phyloP scores from a whole-genome alignment of 2,797 vertebrate genomes.

The Etheostoma perlongum region DNA sequence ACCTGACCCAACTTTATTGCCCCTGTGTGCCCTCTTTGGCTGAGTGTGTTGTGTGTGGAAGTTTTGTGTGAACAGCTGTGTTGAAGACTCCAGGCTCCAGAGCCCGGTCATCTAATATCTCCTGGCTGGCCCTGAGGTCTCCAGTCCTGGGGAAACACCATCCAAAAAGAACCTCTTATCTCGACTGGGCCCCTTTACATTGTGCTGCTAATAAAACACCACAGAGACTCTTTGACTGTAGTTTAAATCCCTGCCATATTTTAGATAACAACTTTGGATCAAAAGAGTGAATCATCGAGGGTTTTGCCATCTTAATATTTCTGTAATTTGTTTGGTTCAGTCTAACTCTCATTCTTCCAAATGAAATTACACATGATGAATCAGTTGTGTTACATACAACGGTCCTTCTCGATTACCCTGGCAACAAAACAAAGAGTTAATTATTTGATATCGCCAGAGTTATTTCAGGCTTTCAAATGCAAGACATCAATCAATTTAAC shows the following conservation, averaged over 20 bases:
- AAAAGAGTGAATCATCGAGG: constrained; percentile 52
- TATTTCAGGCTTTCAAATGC: constrained; percentile 36
- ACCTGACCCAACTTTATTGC: constrained; percentile 83
- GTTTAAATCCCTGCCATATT: constrained; percentile 59
- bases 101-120: constrained; percentile 77
- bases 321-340: constrained; percentile 45
- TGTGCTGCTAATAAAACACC: constrained; percentile 76
- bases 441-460: constrained; percentile 32
- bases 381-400: constrained; percentile 38
- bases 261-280: constrained; percentile 60
- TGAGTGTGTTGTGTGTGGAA: constrained; percentile 63
- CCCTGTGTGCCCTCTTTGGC: constrained; percentile 68
- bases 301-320: constrained; percentile 40
- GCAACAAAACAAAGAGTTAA: constrained; percentile 42
- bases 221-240: constrained; percentile 70
- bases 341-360: constrained; percentile 30
- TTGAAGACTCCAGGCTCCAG: constrained; percentile 65
- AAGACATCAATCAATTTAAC: constrained; percentile 49
- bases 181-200: constrained; percentile 69
- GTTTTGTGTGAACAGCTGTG: constrained; percentile 87
- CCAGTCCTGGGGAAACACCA: constrained; percentile 68
- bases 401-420: constrained; percentile 35
- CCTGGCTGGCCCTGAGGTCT: constrained; percentile 72
- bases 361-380: constrained; percentile 59
- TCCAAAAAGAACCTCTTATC: constrained; percentile 80